Evolutionary conservation across 1,140 invertebrate species (phyloP).

Genomic region (Triops longicaudatus): DNA sequence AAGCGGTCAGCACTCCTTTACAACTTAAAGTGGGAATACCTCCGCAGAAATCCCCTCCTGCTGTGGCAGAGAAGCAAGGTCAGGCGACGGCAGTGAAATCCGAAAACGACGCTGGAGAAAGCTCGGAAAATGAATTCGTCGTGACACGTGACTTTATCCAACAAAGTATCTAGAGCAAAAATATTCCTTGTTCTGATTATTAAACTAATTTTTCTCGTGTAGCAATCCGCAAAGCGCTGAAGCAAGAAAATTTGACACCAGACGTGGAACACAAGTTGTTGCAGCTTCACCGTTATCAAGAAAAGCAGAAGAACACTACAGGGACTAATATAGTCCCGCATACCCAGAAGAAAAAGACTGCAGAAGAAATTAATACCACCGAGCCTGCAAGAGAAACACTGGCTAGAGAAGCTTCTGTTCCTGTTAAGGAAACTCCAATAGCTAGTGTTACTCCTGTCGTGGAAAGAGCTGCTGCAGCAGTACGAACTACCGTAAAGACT

Average conservation of each 20-base stretch:
- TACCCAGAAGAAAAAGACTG: neutral
- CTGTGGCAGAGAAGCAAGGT: conserved; percentile 17
- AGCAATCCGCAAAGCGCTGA: conserved; percentile 73
- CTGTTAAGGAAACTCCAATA: neutral
- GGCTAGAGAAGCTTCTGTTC: neutral
- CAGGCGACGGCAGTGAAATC: conserved; percentile 54
- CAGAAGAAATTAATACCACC: neutral
- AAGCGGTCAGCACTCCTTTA: neutral
- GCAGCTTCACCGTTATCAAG: conserved; percentile 76
- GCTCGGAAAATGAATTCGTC: conserved; percentile 61
- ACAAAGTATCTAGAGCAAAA: conserved; percentile 56
- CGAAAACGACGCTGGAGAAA: conserved; percentile 46
- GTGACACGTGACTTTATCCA: conserved; percentile 80
- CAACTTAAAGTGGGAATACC: neutral
- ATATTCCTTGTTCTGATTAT: conserved; percentile 13
- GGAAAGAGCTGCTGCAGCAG: conserved; percentile 25
- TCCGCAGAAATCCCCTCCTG: conserved; percentile 25
- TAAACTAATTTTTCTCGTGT: conserved; percentile 34
- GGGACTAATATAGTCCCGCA: neutral
- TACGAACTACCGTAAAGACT: conserved; percentile 34
- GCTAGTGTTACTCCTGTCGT: neutral
- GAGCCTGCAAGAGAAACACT: neutral
- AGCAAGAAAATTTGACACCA: conserved; percentile 78
- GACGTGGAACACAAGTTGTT: conserved; percentile 87
- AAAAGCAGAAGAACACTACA: conserved; percentile 55